Conservation (phyloP, 1,140 invertebrate species). For the Drosophila truncata region DNA sequence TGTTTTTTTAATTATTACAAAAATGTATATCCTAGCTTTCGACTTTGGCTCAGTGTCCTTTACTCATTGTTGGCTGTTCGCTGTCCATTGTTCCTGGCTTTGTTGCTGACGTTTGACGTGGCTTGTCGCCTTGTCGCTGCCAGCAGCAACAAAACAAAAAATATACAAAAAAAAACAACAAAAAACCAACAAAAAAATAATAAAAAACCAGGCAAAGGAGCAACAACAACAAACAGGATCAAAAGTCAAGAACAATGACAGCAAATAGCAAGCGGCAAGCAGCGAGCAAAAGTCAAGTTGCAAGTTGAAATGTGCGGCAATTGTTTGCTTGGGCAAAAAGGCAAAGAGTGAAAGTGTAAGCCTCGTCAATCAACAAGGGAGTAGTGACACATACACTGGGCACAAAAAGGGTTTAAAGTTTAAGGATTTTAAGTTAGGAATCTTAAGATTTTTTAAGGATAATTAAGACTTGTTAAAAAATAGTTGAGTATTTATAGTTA, state of each 20-base stretch:
- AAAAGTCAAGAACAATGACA: constrained; percentile 82
- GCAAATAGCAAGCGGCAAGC: constrained; percentile 53
- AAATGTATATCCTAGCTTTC: too few relatives aligned
- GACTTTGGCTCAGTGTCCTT: constrained; percentile 9
- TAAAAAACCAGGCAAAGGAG: background rate
- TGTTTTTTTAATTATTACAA: too few relatives aligned
- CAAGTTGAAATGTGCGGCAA: constrained; percentile 80
- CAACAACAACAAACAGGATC: constrained; percentile 44
- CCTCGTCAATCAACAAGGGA: constrained; percentile 43
- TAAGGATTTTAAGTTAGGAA: background rate
- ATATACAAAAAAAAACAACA: background rate
- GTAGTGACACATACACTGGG: constrained; percentile 6
- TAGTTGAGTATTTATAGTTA: background rate
- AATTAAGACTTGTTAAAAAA: background rate
- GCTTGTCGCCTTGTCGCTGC: constrained; percentile 77
- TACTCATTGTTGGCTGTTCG: constrained; percentile 52
- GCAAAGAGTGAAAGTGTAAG: constrained; percentile 47
- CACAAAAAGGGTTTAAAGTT: background rate
- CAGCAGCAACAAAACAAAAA: constrained; percentile 36
- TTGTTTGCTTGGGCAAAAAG: constrained; percentile 54
- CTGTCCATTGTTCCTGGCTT: constrained; percentile 62
- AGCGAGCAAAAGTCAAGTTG: constrained; percentile 78
- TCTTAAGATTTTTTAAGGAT: too few relatives aligned
- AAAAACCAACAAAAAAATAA: background rate
- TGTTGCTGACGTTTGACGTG: constrained; percentile 79